A percentile compares a stretch with the other conserved stretches of the same genome.
These are phyloP conservation scores for Falcaria lacertinaria DNA, from an alignment of 2,888 invertebrate species.

Conservation along the genomic window DNA sequence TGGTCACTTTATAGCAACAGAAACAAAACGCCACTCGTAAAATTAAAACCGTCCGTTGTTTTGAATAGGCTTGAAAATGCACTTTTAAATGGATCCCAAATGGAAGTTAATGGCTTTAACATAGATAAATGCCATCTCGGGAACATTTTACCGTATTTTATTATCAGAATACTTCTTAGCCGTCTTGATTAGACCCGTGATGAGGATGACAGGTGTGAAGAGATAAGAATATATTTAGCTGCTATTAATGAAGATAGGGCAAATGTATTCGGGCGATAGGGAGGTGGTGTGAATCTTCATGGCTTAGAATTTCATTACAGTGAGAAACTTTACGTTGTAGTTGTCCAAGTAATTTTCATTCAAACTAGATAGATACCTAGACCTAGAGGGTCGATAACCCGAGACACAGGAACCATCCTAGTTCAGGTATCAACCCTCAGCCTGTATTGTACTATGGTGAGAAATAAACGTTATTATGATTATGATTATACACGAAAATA, in stretches of 20 bases:
- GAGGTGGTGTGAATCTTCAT: not conserved
- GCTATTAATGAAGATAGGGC: not conserved
- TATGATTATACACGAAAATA: too few relatives aligned
- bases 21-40: not conserved
- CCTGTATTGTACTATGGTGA: too few relatives aligned
- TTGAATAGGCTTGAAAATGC: not conserved
- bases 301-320: too few relatives aligned
- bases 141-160: not conserved
- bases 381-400: too few relatives aligned
- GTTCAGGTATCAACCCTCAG: too few relatives aligned
- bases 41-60: too few relatives aligned
- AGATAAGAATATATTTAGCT: not conserved
- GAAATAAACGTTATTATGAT: too few relatives aligned
- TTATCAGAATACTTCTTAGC: not conserved
- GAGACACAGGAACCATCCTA: too few relatives aligned
- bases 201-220: not conserved
- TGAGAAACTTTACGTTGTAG: too few relatives aligned
- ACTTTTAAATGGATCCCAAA: not conserved
- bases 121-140: not conserved
- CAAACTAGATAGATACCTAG: too few relatives aligned
- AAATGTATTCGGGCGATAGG: not conserved
- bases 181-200: not conserved
- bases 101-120: not conserved
- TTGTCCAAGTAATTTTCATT: too few relatives aligned
- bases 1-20: too few relatives aligned